Evolutionary conservation across 2,113 vertebrate genomes (phyloP).

Genomic region (Neotoma lepida): DNA sequence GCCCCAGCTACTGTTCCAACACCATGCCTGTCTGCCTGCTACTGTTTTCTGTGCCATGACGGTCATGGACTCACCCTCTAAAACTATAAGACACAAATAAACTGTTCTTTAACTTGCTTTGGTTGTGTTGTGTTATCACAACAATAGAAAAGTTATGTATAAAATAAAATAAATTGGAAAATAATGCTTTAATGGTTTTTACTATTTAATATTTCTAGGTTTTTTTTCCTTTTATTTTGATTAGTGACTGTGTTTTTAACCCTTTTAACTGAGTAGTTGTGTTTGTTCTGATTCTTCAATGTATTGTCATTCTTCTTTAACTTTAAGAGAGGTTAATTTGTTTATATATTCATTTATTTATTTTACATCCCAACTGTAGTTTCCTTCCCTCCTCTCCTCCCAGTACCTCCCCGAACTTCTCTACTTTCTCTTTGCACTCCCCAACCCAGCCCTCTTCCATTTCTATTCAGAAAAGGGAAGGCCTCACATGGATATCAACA

Average conservation of each 20-base stretch:
- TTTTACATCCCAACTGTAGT: no score
- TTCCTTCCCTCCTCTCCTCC: no score
- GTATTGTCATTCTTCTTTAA: background rate
- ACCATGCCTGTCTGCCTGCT: background rate
- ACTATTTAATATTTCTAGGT: background rate
- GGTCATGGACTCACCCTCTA: background rate
- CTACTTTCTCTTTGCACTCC: no score
- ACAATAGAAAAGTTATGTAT: background rate
- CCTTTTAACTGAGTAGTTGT: background rate
- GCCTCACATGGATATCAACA: no score
- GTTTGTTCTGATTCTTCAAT: background rate
- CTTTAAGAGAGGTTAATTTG: background rate
- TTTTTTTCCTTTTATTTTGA: background rate
- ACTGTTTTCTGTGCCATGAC: background rate
- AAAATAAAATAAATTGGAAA: background rate
- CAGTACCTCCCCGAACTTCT: no score
- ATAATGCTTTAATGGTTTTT: background rate
- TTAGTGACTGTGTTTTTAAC: background rate
- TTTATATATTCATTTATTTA: background rate
- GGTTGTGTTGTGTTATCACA: background rate
- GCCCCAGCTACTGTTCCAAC: background rate
- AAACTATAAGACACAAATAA: background rate
- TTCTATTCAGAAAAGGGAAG: no score
- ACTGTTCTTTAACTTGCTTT: background rate
- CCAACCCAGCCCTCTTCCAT: no score